These are phyloP conservation scores for Parotocinclus haroldoi DNA, from an alignment of 2,797 vertebrate genomes.

Conservation along the genomic window DNA sequence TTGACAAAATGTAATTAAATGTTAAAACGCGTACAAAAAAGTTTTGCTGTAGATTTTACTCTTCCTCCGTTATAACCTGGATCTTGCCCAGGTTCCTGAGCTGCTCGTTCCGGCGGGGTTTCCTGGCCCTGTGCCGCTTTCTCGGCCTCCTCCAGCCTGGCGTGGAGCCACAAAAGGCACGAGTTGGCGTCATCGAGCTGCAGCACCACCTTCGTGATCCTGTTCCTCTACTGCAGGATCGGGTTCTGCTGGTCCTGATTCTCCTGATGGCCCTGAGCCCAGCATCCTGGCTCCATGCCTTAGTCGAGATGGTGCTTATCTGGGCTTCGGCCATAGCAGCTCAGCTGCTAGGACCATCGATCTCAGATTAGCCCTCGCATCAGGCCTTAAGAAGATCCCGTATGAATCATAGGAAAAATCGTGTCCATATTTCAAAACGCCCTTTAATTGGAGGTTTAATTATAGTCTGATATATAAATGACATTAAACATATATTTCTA, in stretches of 20 bases:
- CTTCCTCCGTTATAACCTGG: neutral
- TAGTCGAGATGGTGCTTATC: neutral
- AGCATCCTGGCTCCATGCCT: neutral
- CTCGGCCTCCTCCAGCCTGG: conserved; percentile 4
- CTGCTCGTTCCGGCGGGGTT: conserved; percentile 11
- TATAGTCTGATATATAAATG: too few species aligned
- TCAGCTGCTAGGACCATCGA: too few species aligned
- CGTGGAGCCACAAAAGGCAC: neutral
- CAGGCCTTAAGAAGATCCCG: neutral
- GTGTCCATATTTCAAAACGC: neutral
- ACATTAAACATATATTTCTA: too few species aligned
- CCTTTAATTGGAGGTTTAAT: too few species aligned
- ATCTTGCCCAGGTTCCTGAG: conserved; percentile 10
- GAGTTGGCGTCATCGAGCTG: neutral
- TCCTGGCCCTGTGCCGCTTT: conserved; percentile 13
- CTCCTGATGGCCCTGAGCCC: neutral
- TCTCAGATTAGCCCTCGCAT: too few species aligned
- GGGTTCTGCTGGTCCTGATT: neutral
- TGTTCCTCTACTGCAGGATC: neutral
- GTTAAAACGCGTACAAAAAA: neutral
- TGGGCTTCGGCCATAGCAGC: neutral
- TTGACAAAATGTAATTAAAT: neutral
- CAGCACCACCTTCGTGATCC: neutral
- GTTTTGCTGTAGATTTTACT: neutral
- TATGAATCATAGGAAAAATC: neutral